Evolutionary conservation across 2,797 vertebrate species (phyloP).

Genomic region (Octomys mimax): DNA sequence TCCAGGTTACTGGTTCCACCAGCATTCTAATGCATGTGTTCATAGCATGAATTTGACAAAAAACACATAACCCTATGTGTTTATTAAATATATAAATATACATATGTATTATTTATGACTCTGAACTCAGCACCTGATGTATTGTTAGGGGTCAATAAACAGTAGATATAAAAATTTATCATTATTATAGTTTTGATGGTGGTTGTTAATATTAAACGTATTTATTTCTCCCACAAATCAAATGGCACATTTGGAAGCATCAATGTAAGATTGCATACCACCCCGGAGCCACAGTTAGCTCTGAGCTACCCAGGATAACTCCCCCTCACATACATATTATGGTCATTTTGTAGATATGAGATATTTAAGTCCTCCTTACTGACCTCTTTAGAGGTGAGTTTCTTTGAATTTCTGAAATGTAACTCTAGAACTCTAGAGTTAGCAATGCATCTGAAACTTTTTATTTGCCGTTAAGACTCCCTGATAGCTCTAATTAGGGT

Average conservation of each 20-base stretch:
- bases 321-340: slow-evolving; percentile 7
- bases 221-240: slow-evolving; percentile 68
- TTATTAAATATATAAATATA: slow-evolving; percentile 64
- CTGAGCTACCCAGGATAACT: neutral
- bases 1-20: slow-evolving; percentile 22
- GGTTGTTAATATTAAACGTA: slow-evolving; percentile 48
- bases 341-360: slow-evolving; percentile 76
- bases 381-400: slow-evolving; percentile 80
- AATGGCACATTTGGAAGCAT: slow-evolving; percentile 55
- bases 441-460: slow-evolving; percentile 77
- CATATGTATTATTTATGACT: slow-evolving; percentile 52
- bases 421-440: slow-evolving; percentile 84
- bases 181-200: slow-evolving; percentile 61
- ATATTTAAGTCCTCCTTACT: slow-evolving; percentile 72
- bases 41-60: slow-evolving; percentile 47
- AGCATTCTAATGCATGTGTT: slow-evolving; percentile 47
- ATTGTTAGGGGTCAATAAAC: slow-evolving; percentile 56
- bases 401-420: slow-evolving; percentile 86
- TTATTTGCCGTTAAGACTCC: slow-evolving; percentile 85
- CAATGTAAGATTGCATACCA: slow-evolving; percentile 35
- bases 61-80: slow-evolving; percentile 46
- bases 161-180: slow-evolving; percentile 53
- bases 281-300: neutral
- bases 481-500: slow-evolving; percentile 83
- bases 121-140: slow-evolving; percentile 59